Evolutionary conservation across 2,888 invertebrate species (phyloP), one percentile per base, ranked within the genome.

Genomic region (Caenorhabditis sp.): DNA sequence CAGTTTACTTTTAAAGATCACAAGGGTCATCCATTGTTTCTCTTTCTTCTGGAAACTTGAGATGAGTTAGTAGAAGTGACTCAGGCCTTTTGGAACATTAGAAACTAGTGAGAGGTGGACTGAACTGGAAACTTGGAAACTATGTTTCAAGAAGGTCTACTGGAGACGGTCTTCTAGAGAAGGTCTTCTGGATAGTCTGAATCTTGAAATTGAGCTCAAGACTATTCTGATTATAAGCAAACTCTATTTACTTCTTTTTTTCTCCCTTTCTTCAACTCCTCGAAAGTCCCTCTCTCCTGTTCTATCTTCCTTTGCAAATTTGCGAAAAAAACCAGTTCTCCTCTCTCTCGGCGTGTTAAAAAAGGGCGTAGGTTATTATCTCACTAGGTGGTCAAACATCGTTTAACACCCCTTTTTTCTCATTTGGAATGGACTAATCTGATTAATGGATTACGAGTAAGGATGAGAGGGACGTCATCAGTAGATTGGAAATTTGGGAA

Each of bases 371-470:
- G n/a, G 4, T 24, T 41, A 47, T 51, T 51, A 49, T 49, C 47
- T 44, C 7, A 19, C 22, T 66, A 24, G 66, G 66, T 66, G 66
- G 66, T 66, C 66, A 66, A 66, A 66, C 66, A 66, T 51, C 66
- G 51, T n/a, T 66, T 66, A 28, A 66, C 66, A 66, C 66, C 66
- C 35, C 14, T 28, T 51, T 66, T 19, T n/a, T 19, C n/a, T 12
- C 44, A 44, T 14, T 44, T 44, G 10, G 7, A n/a, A 7, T 19
- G 47, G 63, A 14, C 47, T 66, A 66, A 66, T 66, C 64, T 16
- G 47, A 49, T 66, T 66, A 66, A n/a, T 47, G 35, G 47, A 47
- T 28, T 64, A 24, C 22, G 44, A 26, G n/a, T 44, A 44, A 35
- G 35, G 19, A 10, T 24, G 31, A 31, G n/a, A 16, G n/a, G 44